Evolutionary conservation across 2,113 vertebrate genomes (phyloP).

Genomic region (Clarias macrocephalus): DNA sequence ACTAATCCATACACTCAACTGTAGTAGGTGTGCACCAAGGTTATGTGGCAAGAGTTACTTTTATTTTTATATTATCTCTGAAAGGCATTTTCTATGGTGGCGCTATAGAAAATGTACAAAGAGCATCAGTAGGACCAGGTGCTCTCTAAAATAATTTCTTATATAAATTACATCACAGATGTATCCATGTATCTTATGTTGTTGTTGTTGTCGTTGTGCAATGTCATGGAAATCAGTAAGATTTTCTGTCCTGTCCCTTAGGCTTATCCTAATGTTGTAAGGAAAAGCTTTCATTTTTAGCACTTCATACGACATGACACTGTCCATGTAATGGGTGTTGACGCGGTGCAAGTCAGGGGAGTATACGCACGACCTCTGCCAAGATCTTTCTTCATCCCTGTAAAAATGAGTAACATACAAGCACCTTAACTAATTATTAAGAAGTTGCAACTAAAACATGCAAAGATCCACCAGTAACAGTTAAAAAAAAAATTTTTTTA

Average conservation of each 20-base stretch:
- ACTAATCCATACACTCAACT: constrained; percentile 15
- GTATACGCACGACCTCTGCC: neutral
- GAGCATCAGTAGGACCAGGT: constrained; percentile 27
- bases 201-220: constrained; percentile 37
- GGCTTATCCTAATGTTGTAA: constrained; percentile 13
- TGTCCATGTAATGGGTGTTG: constrained; percentile 39
- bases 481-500: too few relatives aligned
- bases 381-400: constrained; percentile 7
- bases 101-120: constrained; percentile 24
- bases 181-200: constrained; percentile 21
- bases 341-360: neutral
- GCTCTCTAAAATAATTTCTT: constrained; percentile 52
- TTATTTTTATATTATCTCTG: constrained; percentile 41
- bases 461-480: neutral
- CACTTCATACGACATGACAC: constrained; percentile 15
- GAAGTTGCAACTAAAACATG: constrained; percentile 5
- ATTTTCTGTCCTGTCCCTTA: neutral
- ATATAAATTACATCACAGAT: constrained; percentile 47
- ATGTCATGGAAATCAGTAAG: constrained; percentile 28
- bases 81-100: neutral
- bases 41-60: constrained; percentile 5
- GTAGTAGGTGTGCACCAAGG: neutral
- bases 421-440: constrained; percentile 23
- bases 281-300: constrained; percentile 13
- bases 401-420: constrained; percentile 1